A percentile compares a stretch with the other conserved stretches of the same genome.
Evolutionary conservation across 2,888 invertebrate genomes (phyloP).

Genomic region (Galeopsomyia nigrocyanea): DNA sequence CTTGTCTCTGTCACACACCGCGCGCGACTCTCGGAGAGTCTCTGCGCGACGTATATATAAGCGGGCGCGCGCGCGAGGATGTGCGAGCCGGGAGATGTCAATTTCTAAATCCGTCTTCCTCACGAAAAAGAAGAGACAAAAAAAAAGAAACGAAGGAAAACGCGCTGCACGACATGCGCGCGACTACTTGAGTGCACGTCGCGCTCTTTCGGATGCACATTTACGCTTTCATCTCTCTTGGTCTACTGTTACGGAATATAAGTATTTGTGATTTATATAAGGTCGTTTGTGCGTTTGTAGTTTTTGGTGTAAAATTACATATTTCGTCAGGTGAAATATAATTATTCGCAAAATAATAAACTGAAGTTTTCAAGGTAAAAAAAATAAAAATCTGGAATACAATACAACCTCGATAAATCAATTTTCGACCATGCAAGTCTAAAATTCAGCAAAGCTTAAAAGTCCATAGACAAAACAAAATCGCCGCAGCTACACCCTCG

Average conservation of each 20-base stretch:
- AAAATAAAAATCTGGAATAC: no score
- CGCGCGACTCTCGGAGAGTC: no score
- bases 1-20: no score
- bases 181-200: slow-evolving; percentile 1
- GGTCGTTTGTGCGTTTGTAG: slow-evolving; percentile 9
- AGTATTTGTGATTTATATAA: slow-evolving; percentile 36
- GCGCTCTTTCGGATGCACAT: slow-evolving; percentile 31
- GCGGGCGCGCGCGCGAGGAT: background rate
- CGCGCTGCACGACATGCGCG: background rate
- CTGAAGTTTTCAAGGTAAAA: no score
- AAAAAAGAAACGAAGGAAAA: background rate
- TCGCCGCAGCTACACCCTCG: no score
- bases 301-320: background rate
- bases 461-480: no score
- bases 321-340: no score
- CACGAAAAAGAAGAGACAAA: slow-evolving; percentile 17
- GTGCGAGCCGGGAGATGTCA: slow-evolving; percentile 8
- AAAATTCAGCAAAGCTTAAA: no score
- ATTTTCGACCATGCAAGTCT: no score
- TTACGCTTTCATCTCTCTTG: slow-evolving; percentile 20
- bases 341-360: no score
- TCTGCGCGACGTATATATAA: background rate
- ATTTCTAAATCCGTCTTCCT: slow-evolving; percentile 31
- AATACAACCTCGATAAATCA: no score
- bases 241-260: slow-evolving; percentile 25